Evolutionary conservation across 2,888 invertebrate genomes (phyloP).

Genomic region (Catocala nupta): DNA sequence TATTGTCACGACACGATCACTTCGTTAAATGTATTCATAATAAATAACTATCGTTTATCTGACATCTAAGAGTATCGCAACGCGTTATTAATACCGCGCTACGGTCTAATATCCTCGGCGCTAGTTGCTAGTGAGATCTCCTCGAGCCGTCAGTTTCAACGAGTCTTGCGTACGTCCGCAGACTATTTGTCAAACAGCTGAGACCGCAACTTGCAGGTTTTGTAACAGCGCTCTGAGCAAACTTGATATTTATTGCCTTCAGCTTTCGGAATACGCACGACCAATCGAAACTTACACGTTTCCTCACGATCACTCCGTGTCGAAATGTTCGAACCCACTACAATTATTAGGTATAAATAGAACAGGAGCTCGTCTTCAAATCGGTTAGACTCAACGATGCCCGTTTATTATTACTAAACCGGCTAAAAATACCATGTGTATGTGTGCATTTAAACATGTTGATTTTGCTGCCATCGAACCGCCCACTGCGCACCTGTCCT

Average conservation of each 20-base stretch:
- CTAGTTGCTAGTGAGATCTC: constrained; percentile 36
- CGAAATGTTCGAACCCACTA: constrained; percentile 41
- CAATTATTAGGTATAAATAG: constrained; percentile 59
- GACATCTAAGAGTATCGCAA: constrained; percentile 61
- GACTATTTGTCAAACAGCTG: constrained; percentile 75
- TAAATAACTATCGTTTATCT: constrained; percentile 79
- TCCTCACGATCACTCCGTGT: constrained; percentile 58
- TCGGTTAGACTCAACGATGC: constrained; percentile 60
- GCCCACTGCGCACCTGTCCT: constrained; percentile 71
- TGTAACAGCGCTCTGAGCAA: constrained; percentile 77
- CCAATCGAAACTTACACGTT: constrained; percentile 66
- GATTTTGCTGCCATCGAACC: constrained; percentile 62
- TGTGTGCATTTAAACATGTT: constrained; percentile 70
- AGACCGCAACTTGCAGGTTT: constrained; percentile 74
- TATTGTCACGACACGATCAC: constrained; percentile 83
- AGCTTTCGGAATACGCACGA: constrained; percentile 72
- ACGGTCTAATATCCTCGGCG: constrained; percentile 48
- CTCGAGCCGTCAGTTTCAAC: constrained; percentile 49
- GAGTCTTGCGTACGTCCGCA: constrained; percentile 60
- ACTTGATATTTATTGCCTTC: constrained; percentile 78
- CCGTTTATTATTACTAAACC: constrained; percentile 61
- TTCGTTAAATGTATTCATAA: constrained; percentile 69
- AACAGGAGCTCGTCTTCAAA: constrained; percentile 59
- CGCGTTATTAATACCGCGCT: constrained; percentile 59
- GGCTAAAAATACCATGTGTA: constrained; percentile 73